Conservation (phyloP, 1,140 invertebrate genomes). For the Calosoma granatense region DNA sequence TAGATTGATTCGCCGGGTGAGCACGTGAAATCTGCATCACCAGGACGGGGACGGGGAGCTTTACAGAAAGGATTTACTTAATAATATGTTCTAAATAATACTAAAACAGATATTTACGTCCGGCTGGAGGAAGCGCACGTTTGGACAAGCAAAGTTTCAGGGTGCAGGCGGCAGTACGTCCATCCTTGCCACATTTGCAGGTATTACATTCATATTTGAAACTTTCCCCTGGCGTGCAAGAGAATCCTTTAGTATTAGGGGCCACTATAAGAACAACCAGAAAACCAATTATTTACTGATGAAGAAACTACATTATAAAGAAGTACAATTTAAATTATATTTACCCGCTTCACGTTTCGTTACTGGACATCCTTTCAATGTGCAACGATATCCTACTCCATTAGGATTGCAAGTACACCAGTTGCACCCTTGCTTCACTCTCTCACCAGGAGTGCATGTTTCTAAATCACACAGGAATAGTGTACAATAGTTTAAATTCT, state of each 20-base stretch:
- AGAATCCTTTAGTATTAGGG: neutral
- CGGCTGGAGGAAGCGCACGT: too few species aligned
- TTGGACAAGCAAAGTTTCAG: slow-evolving; percentile 23
- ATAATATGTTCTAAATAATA: too few species aligned
- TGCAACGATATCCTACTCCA: slow-evolving; percentile 37
- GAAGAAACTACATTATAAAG: too few species aligned
- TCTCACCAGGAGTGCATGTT: slow-evolving; percentile 32
- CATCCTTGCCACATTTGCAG: slow-evolving; percentile 38
- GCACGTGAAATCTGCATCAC: too few species aligned
- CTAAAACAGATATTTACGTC: too few species aligned
- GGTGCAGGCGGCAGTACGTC: slow-evolving; percentile 37
- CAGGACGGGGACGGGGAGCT: too few species aligned
- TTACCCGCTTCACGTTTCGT: too few species aligned
- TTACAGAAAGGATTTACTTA: too few species aligned
- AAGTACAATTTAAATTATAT: too few species aligned
- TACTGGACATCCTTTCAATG: slow-evolving; percentile 24
- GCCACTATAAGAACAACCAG: neutral
- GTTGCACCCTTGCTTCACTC: slow-evolving; percentile 38
- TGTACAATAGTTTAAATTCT: too few species aligned
- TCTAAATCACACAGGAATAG: neutral
- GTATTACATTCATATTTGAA: slow-evolving; percentile 38
- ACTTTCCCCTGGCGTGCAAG: slow-evolving; percentile 32
- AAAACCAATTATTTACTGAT: too few species aligned
- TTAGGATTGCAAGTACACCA: slow-evolving; percentile 37
- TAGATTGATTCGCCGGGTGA: too few species aligned